Percentiles rank a stretch among this genome's conserved stretches.
Evolutionary conservation across 2,888 invertebrate species (phyloP).

Genomic region (Aromia moschata): DNA sequence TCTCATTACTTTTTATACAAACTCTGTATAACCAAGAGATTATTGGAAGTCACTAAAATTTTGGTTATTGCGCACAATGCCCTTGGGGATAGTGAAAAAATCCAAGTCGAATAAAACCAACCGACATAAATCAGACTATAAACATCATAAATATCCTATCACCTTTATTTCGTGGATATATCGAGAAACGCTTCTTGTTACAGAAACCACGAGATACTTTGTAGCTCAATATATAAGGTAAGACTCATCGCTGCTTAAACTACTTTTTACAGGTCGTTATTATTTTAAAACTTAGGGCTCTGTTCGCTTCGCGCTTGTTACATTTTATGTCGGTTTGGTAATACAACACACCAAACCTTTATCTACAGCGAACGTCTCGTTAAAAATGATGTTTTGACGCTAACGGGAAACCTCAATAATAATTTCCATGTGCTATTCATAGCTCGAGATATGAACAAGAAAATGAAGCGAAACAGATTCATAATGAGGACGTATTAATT

Average conservation of each 20-base stretch:
- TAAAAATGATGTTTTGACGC: not conserved
- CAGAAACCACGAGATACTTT: not conserved
- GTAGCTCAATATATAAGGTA: constrained; percentile 2
- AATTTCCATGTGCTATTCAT: not conserved
- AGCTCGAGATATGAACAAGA: not conserved
- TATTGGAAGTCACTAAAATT: too few relatives aligned
- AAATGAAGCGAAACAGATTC: too few relatives aligned
- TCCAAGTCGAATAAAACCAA: too few relatives aligned
- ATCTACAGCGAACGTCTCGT: not conserved
- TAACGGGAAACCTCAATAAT: not conserved
- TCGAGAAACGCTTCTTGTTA: not conserved
- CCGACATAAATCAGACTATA: too few relatives aligned
- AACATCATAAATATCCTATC: too few relatives aligned
- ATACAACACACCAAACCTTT: not conserved
- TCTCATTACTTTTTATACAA: too few relatives aligned
- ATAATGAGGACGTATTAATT: too few relatives aligned
- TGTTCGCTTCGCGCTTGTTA: not conserved
- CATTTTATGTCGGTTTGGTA: not conserved
- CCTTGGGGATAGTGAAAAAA: too few relatives aligned
- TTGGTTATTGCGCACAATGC: too few relatives aligned
- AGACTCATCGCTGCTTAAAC: not conserved
- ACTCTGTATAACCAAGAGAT: too few relatives aligned
- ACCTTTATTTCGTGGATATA: too few relatives aligned
- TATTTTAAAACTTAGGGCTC: constrained; percentile 1
- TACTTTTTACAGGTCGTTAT: constrained; percentile 2